A percentile compares a stretch with the other conserved stretches of the same genome.
Conservation (phyloP, 2,888 invertebrate genomes). For the Perdita meconis region DNA sequence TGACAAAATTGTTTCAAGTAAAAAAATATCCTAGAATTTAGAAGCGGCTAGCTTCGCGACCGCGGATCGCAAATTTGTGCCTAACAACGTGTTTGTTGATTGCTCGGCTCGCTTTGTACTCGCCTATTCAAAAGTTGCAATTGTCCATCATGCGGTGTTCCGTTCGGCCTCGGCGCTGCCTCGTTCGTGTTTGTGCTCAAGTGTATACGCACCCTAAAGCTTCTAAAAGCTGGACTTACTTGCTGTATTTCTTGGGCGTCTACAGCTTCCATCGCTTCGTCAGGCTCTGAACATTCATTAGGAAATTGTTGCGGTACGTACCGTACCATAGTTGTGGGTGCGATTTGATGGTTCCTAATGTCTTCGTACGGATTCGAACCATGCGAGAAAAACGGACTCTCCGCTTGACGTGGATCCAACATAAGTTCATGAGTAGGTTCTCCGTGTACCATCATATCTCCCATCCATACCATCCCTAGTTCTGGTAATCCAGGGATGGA, state of each 20-base stretch:
- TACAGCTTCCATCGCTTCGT: constrained; percentile 81
- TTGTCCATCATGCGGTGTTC: too few species aligned
- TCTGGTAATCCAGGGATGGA: constrained; percentile 86
- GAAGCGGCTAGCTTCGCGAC: too few species aligned
- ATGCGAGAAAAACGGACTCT: constrained; percentile 81
- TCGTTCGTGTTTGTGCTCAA: too few species aligned
- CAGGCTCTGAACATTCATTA: constrained; percentile 82
- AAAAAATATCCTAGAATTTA: too few species aligned
- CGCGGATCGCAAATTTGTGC: too few species aligned
- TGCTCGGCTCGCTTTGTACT: too few species aligned
- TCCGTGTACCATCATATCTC: constrained; percentile 84
- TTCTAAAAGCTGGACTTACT: constrained; percentile 74
- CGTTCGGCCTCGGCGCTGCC: too few species aligned
- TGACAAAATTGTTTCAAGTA: too few species aligned
- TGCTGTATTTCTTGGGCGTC: constrained; percentile 81
- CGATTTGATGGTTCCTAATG: constrained; percentile 81
- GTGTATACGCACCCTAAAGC: too few species aligned
- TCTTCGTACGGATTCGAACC: constrained; percentile 80
- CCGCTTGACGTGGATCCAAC: constrained; percentile 82
- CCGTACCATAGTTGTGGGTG: constrained; percentile 81
- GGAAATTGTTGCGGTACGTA: constrained; percentile 81
- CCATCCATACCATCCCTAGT: constrained; percentile 90
- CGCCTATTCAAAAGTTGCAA: too few species aligned
- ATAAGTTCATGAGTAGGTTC: constrained; percentile 81
- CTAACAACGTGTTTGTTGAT: too few species aligned